Evolutionary conservation across 53 echinoderm and acorn worm genomes (phyloP).

Genomic region (Holothuria leucospilota): DNA sequence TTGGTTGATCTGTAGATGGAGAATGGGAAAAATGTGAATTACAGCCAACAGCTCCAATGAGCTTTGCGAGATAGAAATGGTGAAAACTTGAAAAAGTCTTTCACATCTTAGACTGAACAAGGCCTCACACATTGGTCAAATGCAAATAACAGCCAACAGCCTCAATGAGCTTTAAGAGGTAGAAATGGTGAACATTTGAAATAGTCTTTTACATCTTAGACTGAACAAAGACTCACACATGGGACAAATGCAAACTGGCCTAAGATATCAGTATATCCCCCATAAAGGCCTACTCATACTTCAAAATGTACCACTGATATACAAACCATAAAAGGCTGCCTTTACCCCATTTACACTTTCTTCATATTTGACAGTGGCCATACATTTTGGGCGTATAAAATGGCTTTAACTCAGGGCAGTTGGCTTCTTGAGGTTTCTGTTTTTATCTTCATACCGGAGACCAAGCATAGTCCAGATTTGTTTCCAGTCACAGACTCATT

Average conservation of each 20-base stretch:
- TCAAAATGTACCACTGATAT: too few species aligned
- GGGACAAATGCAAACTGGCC: not conserved
- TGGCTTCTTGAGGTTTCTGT: too few species aligned
- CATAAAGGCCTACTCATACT: too few species aligned
- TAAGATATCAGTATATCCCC: too few species aligned
- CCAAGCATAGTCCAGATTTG: too few species aligned
- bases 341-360: too few species aligned
- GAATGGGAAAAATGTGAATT: not conserved
- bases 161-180: not conserved
- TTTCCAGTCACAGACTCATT: too few species aligned
- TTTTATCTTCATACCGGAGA: too few species aligned
- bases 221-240: not conserved
- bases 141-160: not conserved
- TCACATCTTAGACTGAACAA: not conserved
- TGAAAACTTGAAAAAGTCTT: not conserved
- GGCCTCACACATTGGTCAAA: not conserved
- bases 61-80: not conserved
- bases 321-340: too few species aligned
- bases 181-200: not conserved
- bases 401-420: too few species aligned
- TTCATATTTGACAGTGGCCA: too few species aligned
- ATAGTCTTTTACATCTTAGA: not conserved
- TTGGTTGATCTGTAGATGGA: conserved; percentile 1
- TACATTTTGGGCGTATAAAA: too few species aligned
- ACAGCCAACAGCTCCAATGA: not conserved